Base-by-base conservation (phyloP, 1,140 invertebrate species). In the Macrobrachium nipponense region DNA sequence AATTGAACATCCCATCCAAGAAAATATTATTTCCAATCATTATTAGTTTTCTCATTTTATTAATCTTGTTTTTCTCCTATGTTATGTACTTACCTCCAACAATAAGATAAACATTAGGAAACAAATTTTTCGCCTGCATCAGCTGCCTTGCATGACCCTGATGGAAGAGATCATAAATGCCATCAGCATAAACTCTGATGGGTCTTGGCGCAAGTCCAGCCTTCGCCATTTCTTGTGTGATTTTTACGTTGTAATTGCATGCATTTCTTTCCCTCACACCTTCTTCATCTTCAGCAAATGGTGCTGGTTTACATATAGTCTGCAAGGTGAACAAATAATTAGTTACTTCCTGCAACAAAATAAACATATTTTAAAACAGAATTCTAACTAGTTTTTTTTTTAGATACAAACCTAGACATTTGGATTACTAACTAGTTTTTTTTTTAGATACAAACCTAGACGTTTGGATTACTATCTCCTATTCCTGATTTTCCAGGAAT, bases 61-160 rank as follows among this genome's bases (percentile, higher is more conserved):
- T 0, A 6, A n/a, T 20, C 27, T 66, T 23, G 14, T 6, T 66
- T 66, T 20, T 4, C 27, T 36, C 27, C 64, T n/a, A 14, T 70
- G 15, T 18, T 44, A 73, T 72, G 23, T 70, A 91, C 92, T 93
- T 92, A 98, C 97, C 96, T 93, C 99, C 99, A 90, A 99, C 98
- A 89, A 99, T 99, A 15, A 99, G 94, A 92, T 99, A 99, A 27
- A 99, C 96, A 92, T 89, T 88, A 70, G 98, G 97, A 91, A 99
- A 99, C 51, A 98, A 93, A 90, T 96, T 98, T 92, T 99, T 99
- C 17, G 98, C 98, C 92, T 99, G 99, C 95, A 98, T 96, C 59
- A 99, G 92, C 91, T 99, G 98, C 75, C 98, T 93, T 36, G 98
- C 98, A 92, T 99, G 99, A 0, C 99, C 99, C 91, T 98, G 97